These are phyloP conservation scores for Scaptomyza graminum DNA, from an alignment of 1,140 invertebrate species.

Conservation along the genomic window DNA sequence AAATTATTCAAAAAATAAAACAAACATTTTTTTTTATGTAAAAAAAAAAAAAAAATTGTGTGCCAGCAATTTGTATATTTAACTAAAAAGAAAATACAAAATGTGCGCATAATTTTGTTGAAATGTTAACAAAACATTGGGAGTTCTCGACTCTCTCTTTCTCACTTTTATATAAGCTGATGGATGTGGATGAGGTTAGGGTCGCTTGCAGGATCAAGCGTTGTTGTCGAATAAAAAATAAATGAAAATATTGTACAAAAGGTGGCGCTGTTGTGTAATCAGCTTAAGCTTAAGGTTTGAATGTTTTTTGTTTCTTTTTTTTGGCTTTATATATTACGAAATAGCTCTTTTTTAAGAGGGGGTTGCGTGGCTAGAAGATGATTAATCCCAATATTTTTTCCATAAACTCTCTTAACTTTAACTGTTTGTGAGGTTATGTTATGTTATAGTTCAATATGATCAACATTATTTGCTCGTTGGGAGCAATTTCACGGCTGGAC, in stretches of 20 bases:
- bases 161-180: conserved; percentile 19
- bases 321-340: conserved; percentile 21
- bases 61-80: conserved; percentile 25
- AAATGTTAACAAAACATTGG: conserved; percentile 37
- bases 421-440: neutral
- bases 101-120: too few species aligned
- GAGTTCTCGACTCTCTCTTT: neutral
- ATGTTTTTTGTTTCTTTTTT: conserved; percentile 8
- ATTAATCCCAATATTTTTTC: too few species aligned
- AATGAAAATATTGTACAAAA: conserved; percentile 23
- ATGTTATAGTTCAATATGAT: conserved; percentile 12
- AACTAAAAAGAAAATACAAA: conserved; percentile 34
- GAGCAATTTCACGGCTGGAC: conserved; percentile 43
- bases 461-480: conserved; percentile 20
- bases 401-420: too few species aligned
- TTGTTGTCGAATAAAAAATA: neutral
- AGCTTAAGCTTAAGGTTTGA: conserved; percentile 45
- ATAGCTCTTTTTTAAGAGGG: conserved; percentile 21
- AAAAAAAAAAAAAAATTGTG: neutral
- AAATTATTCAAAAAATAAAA: too few species aligned
- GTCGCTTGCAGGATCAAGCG: conserved; percentile 9
- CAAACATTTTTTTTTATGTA: too few species aligned
- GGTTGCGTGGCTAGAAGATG: too few species aligned
- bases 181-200: neutral
- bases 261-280: conserved; percentile 35